phyloP scores from a whole-genome alignment of 2,888 invertebrate species.

The Tyria jacobaeae region DNA sequence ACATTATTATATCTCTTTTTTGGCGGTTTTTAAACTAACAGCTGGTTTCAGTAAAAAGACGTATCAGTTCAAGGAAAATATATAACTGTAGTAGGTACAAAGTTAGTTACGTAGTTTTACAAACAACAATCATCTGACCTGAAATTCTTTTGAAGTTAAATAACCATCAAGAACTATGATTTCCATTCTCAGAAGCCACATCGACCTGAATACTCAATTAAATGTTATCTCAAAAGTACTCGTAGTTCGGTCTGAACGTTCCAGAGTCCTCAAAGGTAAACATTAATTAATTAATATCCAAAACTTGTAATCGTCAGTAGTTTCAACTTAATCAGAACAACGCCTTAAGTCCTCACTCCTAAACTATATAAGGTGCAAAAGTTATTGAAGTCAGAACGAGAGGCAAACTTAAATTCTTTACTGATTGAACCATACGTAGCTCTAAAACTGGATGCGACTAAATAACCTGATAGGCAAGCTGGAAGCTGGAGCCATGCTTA shows the following conservation, averaged over 20 bases:
- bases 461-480: neutral
- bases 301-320: conserved; percentile 19
- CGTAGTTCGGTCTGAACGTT: conserved; percentile 3
- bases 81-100: no score
- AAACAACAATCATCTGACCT: no score
- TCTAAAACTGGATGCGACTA: conserved; percentile 30
- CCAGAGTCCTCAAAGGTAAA: conserved; percentile 5
- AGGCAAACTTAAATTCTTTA: conserved; percentile 46
- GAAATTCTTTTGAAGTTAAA: neutral
- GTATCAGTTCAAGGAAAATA: no score
- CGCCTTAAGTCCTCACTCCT: conserved; percentile 18
- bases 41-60: no score
- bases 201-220: neutral
- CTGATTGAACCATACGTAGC: conserved; percentile 32
- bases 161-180: neutral
- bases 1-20: no score
- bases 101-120: no score
- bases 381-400: conserved; percentile 34
- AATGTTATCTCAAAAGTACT: neutral
- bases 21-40: no score
- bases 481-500: no score
- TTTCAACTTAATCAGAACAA: conserved; percentile 28
- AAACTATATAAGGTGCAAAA: conserved; percentile 32
- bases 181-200: neutral
- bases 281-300: conserved; percentile 21